These are phyloP conservation scores for Norana najaformis DNA, from an alignment of 2,888 invertebrate species.

Conservation along the genomic window DNA sequence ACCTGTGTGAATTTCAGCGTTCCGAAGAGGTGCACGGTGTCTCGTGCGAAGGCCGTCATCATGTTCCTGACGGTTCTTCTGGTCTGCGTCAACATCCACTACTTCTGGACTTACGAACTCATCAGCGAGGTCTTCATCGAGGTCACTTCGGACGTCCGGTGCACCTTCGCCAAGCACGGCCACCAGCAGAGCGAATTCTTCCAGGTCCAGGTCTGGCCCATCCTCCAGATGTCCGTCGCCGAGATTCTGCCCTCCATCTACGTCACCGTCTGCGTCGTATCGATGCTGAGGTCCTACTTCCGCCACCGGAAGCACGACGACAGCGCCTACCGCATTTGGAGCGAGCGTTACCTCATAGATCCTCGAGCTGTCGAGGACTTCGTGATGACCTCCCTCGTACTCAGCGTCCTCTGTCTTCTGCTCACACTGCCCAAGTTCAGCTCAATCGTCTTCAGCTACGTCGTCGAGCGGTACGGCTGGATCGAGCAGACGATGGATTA, in stretches of 20 bases:
- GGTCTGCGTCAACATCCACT: slow-evolving; percentile 57
- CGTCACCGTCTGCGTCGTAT: slow-evolving; percentile 42
- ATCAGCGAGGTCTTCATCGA: slow-evolving; percentile 40
- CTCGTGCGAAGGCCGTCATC: slow-evolving; percentile 53
- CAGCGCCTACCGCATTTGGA: slow-evolving; percentile 34
- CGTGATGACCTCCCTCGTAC: slow-evolving; percentile 39
- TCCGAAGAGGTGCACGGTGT: slow-evolving; percentile 50
- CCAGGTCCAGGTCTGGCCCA: slow-evolving; percentile 53
- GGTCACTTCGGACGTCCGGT: slow-evolving; percentile 3
- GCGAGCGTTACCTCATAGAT: slow-evolving; percentile 35
- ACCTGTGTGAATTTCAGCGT: not conserved
- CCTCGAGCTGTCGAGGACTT: slow-evolving; percentile 39
- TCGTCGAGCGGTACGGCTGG: slow-evolving; percentile 26
- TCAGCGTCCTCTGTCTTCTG: slow-evolving; percentile 36
- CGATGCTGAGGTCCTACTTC: slow-evolving; percentile 32
- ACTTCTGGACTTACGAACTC: slow-evolving; percentile 59
- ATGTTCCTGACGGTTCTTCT: slow-evolving; percentile 56
- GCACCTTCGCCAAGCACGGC: slow-evolving; percentile 41
- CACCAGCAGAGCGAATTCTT: slow-evolving; percentile 45
- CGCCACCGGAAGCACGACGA: slow-evolving; percentile 27
- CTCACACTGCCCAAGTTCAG: slow-evolving; percentile 39
- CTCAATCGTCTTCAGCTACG: slow-evolving; percentile 24
- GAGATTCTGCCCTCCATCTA: slow-evolving; percentile 49
- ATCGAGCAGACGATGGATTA: not conserved
- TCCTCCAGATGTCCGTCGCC: slow-evolving; percentile 49